Evolutionary conservation across 2,797 vertebrate species (phyloP), one percentile per base, ranked within the genome.

Genomic region (Pangasius larnaudii): DNA sequence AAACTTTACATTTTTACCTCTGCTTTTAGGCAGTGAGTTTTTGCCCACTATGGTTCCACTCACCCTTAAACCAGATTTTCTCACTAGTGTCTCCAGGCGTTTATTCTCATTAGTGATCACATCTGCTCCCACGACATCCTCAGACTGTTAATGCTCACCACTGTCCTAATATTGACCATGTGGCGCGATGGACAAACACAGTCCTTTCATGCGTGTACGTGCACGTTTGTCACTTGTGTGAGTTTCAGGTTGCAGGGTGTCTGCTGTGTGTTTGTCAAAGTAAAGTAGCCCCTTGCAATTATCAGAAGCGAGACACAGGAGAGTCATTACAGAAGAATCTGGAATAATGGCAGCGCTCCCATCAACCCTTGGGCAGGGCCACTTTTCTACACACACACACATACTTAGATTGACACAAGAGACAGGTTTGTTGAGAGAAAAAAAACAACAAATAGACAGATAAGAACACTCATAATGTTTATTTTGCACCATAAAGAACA

Each of bases 281-380:
- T 92, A 89, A 91, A 91, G 88, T 91, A 89, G 92, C 92, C 93
- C 90, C 88, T 93, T 91, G 91, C 90, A 89, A 87, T 92, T 89
- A 91, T 91, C 91, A 92, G 93, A 95, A 95, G 93, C 95, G 93
- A 95, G 94, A 94, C 63, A 16, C 33, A 46, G 22, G 93, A 95
- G 94, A 94, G 94, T 95, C 93, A 95, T 96, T 95, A 95, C 93
- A 92, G 92, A 93, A 94, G 92, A 95, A 94, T 92, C 91, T 92
- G 91, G 92, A 94, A 94, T 93, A 95, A 94, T 94, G 92, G 91
- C 91, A 91, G 88, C 69, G 90, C 39, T 89, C 87, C 88, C 88
- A 85, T 91, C 89, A 80, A 93, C 88, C 91, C 53, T 53, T 90
- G 90, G 92, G 93, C 90, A 91, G 85, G 91, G 90, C 91, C 79